Percentiles rank a stretch among this genome's conserved stretches.
phyloP scores from a whole-genome alignment of 2,113 vertebrate species.

The Vulpes ferrilata region DNA sequence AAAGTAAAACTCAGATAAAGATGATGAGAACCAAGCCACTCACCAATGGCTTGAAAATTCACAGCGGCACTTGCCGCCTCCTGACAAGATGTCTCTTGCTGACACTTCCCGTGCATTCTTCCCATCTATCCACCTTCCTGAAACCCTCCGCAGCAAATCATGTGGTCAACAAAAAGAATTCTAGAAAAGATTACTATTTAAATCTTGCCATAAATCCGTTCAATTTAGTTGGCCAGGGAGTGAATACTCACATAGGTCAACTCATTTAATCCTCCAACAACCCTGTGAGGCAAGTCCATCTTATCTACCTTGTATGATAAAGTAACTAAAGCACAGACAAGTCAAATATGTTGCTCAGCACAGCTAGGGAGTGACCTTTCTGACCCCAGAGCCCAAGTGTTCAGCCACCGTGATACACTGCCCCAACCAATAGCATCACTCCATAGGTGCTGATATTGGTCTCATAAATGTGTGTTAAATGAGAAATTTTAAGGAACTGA shows the following conservation, averaged over 20 bases:
- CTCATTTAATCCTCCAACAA: background rate
- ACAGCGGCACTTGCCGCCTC: background rate
- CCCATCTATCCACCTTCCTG: background rate
- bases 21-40: background rate
- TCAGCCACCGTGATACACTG: background rate
- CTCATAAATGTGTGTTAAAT: background rate
- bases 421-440: background rate
- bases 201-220: constrained; percentile 39
- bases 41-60: background rate
- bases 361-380: background rate
- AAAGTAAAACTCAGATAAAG: constrained; percentile 58
- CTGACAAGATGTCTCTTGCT: background rate
- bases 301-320: no score
- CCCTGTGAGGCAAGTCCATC: background rate
- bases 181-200: background rate
- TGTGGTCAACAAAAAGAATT: background rate
- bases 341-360: background rate
- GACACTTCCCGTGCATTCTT: background rate
- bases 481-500: background rate
- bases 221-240: background rate
- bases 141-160: background rate
- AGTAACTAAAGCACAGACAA: background rate
- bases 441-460: background rate
- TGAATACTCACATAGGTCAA: background rate
- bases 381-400: background rate